Percentiles rank a stretch among this genome's conserved stretches.
Evolutionary conservation across 2,888 invertebrate species (phyloP).

Genomic region (Drosophila recens): DNA sequence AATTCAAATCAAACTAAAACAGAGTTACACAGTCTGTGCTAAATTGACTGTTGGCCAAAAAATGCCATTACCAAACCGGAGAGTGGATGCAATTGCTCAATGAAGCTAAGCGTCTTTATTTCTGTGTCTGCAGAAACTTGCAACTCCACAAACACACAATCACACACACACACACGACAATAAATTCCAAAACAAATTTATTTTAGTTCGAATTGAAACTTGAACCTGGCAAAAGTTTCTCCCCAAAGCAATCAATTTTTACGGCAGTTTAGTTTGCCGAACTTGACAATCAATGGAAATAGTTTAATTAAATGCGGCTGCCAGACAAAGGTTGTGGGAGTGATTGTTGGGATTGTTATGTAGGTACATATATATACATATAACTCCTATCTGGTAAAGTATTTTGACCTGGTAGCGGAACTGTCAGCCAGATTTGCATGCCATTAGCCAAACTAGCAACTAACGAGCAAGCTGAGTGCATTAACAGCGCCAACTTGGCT

Average conservation of each 20-base stretch:
- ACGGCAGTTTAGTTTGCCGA: slow-evolving; percentile 63
- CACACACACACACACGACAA: slow-evolving; percentile 41
- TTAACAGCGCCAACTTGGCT: slow-evolving; percentile 32
- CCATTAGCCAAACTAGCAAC: slow-evolving; percentile 44
- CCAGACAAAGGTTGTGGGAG: slow-evolving; percentile 22
- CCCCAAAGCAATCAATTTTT: slow-evolving; percentile 63
- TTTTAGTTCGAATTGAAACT: slow-evolving; percentile 42
- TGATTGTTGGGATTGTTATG: not conserved
- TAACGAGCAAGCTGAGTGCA: slow-evolving; percentile 63
- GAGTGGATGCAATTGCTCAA: slow-evolving; percentile 44
- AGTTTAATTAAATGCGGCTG: slow-evolving; percentile 65
- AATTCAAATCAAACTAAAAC: slow-evolving; percentile 50
- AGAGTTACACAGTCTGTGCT: slow-evolving; percentile 29
- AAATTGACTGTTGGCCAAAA: slow-evolving; percentile 33
- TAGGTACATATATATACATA: not conserved
- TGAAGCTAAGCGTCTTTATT: slow-evolving; percentile 48
- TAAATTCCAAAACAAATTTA: slow-evolving; percentile 64
- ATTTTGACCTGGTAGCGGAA: slow-evolving; percentile 55
- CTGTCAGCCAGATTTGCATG: slow-evolving; percentile 46
- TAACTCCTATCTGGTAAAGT: slow-evolving; percentile 1
- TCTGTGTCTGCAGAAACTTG: slow-evolving; percentile 55
- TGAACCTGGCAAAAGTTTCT: slow-evolving; percentile 44
- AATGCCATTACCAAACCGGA: slow-evolving; percentile 6
- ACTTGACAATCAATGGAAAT: slow-evolving; percentile 67
- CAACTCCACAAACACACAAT: slow-evolving; percentile 35